Evolutionary conservation across 35 echinoderm and acorn worm species (phyloP), one percentile per base, ranked within the genome.

Genomic region (Lytechinus variegatus): DNA sequence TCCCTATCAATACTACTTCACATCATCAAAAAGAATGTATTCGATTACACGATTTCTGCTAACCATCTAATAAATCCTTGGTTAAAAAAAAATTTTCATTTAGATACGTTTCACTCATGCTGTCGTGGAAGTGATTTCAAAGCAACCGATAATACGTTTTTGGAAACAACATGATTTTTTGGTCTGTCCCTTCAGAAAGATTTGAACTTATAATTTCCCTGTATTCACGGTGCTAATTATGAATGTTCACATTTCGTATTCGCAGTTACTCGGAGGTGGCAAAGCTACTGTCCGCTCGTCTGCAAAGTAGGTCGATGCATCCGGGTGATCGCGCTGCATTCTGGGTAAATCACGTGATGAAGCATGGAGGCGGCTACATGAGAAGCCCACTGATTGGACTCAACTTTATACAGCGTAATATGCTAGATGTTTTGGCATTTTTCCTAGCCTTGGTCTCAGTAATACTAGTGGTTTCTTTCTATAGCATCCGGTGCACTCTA

Each of bases 321-420:
- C 55, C 66, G 86, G 96, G 88, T 21, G 86, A 94, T n/a, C 9
- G 96, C 86, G 8, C 79, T 52, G 92, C 92, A 93, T 93, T 93
- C 86, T 91, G 87, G 54, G 29, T 95, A 0, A 94, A 95, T 24
- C 94, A 96, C 87, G 54, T 96, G 28, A 56, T 96, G 4, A 55
- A 95, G 91, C 92, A 92, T 96, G 96, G 96, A 11, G 96, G 86
- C 44, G 87, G 87, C 28, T 90, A 96, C 51, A 13, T 96, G 86
- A 89, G 87, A 72, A 95, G 87, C 9, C 96, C 96, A 10, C 79
- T 87, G 8, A 86, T 91, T 21, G 96, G 95, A 56, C 87, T 96
- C 53, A 91, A 29, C n/a, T 95, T 95, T 28, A 91, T 96, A 79
- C 88, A 86, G 86, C 58, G 89, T 27, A 19, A 96, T 66, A 53